phyloP scores from a whole-genome alignment of 2,113 vertebrate species.

The Larimichthys polyactis region DNA sequence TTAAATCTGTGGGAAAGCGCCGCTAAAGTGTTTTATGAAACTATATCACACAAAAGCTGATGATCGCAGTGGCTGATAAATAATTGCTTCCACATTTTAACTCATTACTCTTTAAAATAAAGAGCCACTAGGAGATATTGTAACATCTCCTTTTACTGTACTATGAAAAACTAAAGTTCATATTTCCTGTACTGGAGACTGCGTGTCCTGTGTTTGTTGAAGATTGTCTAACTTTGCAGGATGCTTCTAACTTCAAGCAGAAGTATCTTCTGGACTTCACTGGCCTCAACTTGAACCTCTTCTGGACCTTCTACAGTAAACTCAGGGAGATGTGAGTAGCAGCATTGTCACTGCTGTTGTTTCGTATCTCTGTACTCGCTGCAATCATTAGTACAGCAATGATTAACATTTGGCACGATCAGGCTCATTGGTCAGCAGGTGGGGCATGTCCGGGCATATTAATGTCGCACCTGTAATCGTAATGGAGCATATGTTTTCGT shows the following conservation, averaged over 20 bases:
- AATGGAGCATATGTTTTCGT: conserved; percentile 24
- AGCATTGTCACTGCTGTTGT: background rate
- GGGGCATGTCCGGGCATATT: background rate
- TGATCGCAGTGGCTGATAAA: no score
- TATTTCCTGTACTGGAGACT: background rate
- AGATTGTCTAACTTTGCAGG: conserved; percentile 80
- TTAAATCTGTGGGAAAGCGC: background rate
- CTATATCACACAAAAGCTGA: no score
- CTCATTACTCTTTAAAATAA: no score
- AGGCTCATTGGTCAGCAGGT: background rate
- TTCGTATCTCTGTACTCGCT: fast-evolving
- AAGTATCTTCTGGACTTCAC: conserved; percentile 92
- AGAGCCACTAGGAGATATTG: background rate
- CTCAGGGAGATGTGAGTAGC: conserved; percentile 91
- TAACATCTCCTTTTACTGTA: background rate
- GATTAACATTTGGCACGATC: background rate
- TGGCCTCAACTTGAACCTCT: conserved; percentile 90
- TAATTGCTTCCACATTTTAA: no score
- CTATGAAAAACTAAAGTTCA: background rate
- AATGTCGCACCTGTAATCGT: background rate
- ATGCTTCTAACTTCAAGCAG: conserved; percentile 90
- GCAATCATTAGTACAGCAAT: background rate
- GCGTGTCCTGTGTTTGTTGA: background rate
- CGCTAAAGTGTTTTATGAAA: background rate
- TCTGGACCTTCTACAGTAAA: conserved; percentile 96